Evolutionary conservation across 2,888 invertebrate genomes (phyloP).

Genomic region (Copidosoma aretas): DNA sequence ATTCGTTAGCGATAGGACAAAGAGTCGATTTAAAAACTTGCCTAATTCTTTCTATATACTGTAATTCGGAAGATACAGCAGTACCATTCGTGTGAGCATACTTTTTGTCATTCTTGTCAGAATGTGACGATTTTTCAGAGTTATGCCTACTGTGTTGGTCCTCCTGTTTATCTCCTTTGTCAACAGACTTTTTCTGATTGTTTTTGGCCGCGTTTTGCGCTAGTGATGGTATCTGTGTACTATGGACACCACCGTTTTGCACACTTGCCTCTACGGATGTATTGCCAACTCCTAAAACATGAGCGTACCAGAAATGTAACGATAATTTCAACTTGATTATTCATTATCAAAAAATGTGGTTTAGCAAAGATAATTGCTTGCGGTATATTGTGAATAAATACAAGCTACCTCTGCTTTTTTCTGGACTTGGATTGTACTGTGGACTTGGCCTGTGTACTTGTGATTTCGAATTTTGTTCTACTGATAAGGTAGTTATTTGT

Average conservation of each 20-base stretch:
- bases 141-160: slow-evolving; percentile 58
- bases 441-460: slow-evolving; percentile 58
- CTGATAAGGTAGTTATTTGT: slow-evolving; percentile 50
- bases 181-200: slow-evolving; percentile 67
- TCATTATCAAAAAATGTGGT: neutral
- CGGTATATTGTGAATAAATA: slow-evolving; percentile 52
- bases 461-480: slow-evolving; percentile 58
- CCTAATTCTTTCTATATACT: slow-evolving; percentile 64
- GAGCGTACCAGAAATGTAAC: neutral
- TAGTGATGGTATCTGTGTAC: slow-evolving; percentile 53
- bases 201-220: slow-evolving; percentile 61
- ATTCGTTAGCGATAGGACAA: neutral
- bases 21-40: slow-evolving; percentile 42
- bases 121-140: slow-evolving; percentile 53
- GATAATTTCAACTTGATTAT: neutral
- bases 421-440: slow-evolving; percentile 62
- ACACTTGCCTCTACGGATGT: slow-evolving; percentile 50
- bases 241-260: slow-evolving; percentile 59
- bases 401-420: slow-evolving; percentile 64
- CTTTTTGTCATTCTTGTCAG: slow-evolving; percentile 60
- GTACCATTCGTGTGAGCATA: slow-evolving; percentile 63
- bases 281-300: slow-evolving; percentile 34
- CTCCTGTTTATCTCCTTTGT: slow-evolving; percentile 63
- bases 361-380: neutral
- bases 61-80: slow-evolving; percentile 61